phyloP scores from a whole-genome alignment of 53 echinoderm and acorn worm genomes.

The Crossaster papposus region DNA sequence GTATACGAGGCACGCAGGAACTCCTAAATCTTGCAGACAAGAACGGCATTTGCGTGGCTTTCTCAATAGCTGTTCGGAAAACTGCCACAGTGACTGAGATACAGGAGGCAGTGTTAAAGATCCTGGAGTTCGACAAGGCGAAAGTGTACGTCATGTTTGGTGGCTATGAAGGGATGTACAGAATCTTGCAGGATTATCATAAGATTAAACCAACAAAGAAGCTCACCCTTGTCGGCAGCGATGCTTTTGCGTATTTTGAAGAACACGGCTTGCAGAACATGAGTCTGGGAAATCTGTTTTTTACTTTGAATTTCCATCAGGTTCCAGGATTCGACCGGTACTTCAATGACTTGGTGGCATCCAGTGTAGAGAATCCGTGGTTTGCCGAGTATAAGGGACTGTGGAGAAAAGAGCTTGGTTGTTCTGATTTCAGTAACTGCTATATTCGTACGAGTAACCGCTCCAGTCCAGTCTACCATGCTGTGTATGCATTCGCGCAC shows the following conservation, averaged over 20 bases:
- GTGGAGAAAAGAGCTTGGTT: constrained; percentile 34
- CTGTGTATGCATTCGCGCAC: constrained; percentile 78
- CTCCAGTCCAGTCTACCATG: constrained; percentile 58
- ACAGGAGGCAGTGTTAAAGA: neutral
- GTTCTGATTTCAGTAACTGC: constrained; percentile 8
- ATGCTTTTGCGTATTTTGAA: neutral
- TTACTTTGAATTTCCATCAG: constrained; percentile 12
- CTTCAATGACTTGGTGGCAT: constrained; percentile 9
- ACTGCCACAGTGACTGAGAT: constrained; percentile 34
- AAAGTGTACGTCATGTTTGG: constrained; percentile 39
- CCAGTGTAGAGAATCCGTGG: constrained; percentile 36
- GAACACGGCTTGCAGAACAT: constrained; percentile 16
- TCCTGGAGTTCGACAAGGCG: constrained; percentile 41
- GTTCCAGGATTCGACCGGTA: constrained; percentile 6
- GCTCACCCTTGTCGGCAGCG: constrained; percentile 48
- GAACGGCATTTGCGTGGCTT: constrained; percentile 54
- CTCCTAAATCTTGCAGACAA: constrained; percentile 47
- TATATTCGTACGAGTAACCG: constrained; percentile 26
- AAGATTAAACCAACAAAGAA: neutral
- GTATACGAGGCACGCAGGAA: constrained; percentile 50
- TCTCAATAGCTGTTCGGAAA: constrained; percentile 37
- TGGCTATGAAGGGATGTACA: constrained; percentile 25
- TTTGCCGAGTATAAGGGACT: constrained; percentile 33
- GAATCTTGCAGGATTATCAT: constrained; percentile 32
- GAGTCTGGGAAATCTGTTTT: constrained; percentile 26